A percentile compares a stretch with the other conserved stretches of the same genome.
These are phyloP conservation scores for Platyscapa corneri DNA, from an alignment of 1,140 invertebrate genomes.

Conservation along the genomic window DNA sequence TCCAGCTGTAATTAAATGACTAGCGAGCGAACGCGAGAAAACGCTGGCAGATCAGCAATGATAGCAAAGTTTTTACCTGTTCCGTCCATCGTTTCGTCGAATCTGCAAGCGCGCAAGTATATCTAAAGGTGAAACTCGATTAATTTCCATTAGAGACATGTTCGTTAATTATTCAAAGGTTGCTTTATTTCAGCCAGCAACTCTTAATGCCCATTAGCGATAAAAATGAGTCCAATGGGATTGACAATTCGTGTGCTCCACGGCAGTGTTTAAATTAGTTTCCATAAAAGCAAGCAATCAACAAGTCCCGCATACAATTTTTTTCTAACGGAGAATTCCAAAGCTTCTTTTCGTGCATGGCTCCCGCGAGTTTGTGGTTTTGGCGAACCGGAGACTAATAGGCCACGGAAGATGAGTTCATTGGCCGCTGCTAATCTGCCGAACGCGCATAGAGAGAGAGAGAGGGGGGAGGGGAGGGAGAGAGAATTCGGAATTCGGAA, in stretches of 20 bases:
- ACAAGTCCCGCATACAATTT: neutral
- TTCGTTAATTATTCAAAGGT: no score
- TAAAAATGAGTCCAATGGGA: no score
- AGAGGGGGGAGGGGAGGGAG: neutral
- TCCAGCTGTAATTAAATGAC: neutral
- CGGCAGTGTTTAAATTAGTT: neutral
- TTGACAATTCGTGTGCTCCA: no score
- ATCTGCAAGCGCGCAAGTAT: no score
- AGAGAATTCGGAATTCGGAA: neutral
- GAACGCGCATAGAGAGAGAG: neutral
- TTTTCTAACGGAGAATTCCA: neutral
- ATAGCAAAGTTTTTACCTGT: no score
- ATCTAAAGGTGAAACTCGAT: no score
- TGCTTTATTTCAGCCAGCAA: no score
- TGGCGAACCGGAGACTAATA: constrained; percentile 8
- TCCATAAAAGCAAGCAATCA: neutral
- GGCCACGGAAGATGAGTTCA: neutral
- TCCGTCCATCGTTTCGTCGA: no score
- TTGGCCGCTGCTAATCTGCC: constrained; percentile 1
- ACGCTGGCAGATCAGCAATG: no score
- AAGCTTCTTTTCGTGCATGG: neutral
- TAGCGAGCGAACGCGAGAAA: no score
- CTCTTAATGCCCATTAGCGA: no score
- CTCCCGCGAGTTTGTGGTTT: neutral
- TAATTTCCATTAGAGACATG: no score